Percentiles rank a stretch among this genome's conserved stretches.
Evolutionary conservation across 2,888 invertebrate genomes (phyloP).

Genomic region (Thereva unica): DNA sequence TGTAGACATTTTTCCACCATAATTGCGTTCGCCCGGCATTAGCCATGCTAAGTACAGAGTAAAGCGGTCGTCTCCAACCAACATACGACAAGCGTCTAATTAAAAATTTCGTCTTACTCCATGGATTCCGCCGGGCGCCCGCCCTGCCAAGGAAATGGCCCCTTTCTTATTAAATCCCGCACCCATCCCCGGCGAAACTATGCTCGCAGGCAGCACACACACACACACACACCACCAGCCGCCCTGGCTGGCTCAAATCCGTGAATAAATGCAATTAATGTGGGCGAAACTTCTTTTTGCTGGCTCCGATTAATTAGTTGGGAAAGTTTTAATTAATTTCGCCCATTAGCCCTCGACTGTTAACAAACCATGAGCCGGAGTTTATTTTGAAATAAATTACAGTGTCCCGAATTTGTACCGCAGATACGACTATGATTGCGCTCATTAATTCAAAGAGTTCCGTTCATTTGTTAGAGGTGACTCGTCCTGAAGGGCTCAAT

Average conservation of each 20-base stretch:
- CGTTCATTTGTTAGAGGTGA: constrained; percentile 28
- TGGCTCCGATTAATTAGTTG: constrained; percentile 48
- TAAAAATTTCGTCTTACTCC: constrained; percentile 33
- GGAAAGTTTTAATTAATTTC: constrained; percentile 49
- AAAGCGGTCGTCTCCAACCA: constrained; percentile 29
- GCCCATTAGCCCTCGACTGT: constrained; percentile 46
- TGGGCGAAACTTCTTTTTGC: constrained; percentile 44
- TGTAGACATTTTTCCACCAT: constrained; percentile 30
- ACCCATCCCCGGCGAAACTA: not conserved
- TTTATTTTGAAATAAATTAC: constrained; percentile 35
- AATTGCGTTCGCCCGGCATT: constrained; percentile 31
- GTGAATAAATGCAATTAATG: constrained; percentile 48
- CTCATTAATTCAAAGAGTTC: constrained; percentile 42
- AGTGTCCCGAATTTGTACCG: constrained; percentile 30
- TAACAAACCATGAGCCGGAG: constrained; percentile 36
- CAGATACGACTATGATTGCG: constrained; percentile 43
- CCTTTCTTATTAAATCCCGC: constrained; percentile 32
- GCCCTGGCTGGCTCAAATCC: constrained; percentile 39
- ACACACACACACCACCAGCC: constrained; percentile 36
- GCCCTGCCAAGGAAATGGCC: constrained; percentile 8
- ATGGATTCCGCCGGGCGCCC: constrained; percentile 21
- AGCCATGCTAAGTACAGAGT: constrained; percentile 27
- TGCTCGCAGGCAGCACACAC: constrained; percentile 42
- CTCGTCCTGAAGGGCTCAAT: constrained; percentile 19
- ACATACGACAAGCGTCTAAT: constrained; percentile 33